Base-by-base conservation (phyloP, 2,113 vertebrate species). In the Entelurus aequoreus region DNA sequence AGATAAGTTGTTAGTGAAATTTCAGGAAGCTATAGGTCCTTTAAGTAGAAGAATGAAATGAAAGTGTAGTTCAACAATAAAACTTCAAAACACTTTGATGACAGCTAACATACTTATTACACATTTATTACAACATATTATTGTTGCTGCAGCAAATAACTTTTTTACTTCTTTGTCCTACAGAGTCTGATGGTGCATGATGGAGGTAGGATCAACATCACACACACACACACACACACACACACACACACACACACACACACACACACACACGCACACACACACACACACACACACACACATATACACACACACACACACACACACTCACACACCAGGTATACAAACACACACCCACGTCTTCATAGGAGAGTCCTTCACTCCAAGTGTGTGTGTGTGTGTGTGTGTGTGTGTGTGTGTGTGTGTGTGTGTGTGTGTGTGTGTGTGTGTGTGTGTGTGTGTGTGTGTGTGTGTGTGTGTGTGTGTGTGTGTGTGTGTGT, bases 171-270 rank as follows among this genome's bases (percentile, higher is more conserved):
- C 28, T 28, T 28, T 28, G 28, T 91, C 49, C 49, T 15, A 84
- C 92, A 99, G 96, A 93, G 91, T 83, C 90, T 97, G 82, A 92
- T 93, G 88, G 81, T 65, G 51, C 88, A 90, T 77, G 93, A 94
- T 88, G 92, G 91, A 92, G 95, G 95, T 98, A 94, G 85, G 91
- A 65, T 9, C 48, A 40, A 55, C 38, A 11, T 15, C 54, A 21
- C 35, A 65, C 42, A 79, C 36, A 66, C 46, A 59, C 10, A 28
- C 56, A 38, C 37, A 58, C n/a, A 21, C 36, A 62, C 6, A 54
- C 6, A 70, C 59, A 66, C 40, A 60, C n/a, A 60, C 48, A 76
- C 75, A 62, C 21, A 48, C 28, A 58, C 13, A 61, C 13, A 68
- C 58, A 66, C 35, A 55, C 19, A 56, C 19, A 19, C 19, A 19